A percentile compares a stretch with the other conserved stretches of the same genome.
These are phyloP conservation scores for Vannuccia rotundouncinata DNA, from an alignment of 2,888 invertebrate species.

Conservation along the genomic window DNA sequence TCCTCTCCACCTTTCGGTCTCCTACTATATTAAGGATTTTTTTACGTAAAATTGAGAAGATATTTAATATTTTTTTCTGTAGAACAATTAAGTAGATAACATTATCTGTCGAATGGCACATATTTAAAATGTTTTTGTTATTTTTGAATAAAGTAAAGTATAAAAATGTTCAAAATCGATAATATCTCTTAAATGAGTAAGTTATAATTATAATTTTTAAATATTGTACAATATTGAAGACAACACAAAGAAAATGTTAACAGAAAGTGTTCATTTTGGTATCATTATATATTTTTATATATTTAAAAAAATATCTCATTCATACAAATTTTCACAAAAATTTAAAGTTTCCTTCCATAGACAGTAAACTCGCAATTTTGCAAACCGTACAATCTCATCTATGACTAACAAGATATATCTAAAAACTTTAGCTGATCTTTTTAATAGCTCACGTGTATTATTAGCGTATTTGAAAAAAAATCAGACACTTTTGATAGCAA, in stretches of 20 bases:
- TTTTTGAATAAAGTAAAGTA: not conserved
- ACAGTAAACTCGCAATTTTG: not conserved
- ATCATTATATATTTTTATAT: not conserved
- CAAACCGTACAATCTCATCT: not conserved
- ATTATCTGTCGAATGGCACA: not conserved
- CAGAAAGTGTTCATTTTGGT: not conserved
- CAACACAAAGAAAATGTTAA: too few relatives aligned
- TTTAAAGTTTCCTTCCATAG: not conserved
- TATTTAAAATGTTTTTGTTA: not conserved
- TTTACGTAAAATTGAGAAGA: not conserved
- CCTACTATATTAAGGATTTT: not conserved
- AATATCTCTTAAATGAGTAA: not conserved
- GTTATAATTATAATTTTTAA: not conserved
- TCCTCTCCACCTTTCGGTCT: not conserved
- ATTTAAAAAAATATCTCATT: not conserved
- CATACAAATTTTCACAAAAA: not conserved
- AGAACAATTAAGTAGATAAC: not conserved
- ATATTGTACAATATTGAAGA: not conserved
- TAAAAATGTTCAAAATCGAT: not conserved
- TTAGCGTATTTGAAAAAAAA: too few relatives aligned
- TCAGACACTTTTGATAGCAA: too few relatives aligned
- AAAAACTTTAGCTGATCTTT: not conserved
- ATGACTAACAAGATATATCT: not conserved
- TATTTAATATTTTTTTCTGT: not conserved
- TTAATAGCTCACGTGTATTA: not conserved